These are phyloP conservation scores for Biston stratarius DNA, from an alignment of 2,888 invertebrate species.

Conservation along the genomic window DNA sequence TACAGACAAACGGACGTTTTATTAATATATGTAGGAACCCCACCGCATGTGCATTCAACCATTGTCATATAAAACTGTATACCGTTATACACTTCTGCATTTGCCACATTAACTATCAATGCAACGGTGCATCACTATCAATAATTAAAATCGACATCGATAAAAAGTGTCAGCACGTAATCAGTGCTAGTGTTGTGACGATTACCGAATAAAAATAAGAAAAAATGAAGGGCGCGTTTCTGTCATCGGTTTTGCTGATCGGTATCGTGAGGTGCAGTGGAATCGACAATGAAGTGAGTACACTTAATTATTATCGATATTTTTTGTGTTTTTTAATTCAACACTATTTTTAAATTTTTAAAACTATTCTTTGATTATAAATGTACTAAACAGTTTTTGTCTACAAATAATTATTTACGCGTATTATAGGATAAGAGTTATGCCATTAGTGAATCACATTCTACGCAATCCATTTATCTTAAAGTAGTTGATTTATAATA, in stretches of 20 bases:
- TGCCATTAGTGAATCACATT: too few species aligned
- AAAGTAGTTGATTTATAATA: too few species aligned
- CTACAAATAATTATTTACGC: too few species aligned
- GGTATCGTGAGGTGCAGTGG: conserved; percentile 75
- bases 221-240: conserved; percentile 72
- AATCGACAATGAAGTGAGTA: conserved; percentile 73
- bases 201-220: conserved; percentile 40
- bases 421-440: too few species aligned
- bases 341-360: background rate
- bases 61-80: conserved; percentile 75
- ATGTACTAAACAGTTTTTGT: too few species aligned
- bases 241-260: conserved; percentile 73
- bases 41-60: conserved; percentile 68
- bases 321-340: background rate
- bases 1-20: conserved; percentile 6
- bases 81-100: conserved; percentile 66
- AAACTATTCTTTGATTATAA: too few species aligned
- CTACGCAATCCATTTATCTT: too few species aligned
- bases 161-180: conserved; percentile 32
- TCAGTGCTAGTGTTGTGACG: conserved; percentile 73
- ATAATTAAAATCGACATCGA: conserved; percentile 22
- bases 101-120: conserved; percentile 62
- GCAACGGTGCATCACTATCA: conserved; percentile 34
- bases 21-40: conserved; percentile 53
- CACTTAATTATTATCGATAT: background rate